Conservation (phyloP, 1,140 invertebrate species). For the Listronotus bonariensis region DNA sequence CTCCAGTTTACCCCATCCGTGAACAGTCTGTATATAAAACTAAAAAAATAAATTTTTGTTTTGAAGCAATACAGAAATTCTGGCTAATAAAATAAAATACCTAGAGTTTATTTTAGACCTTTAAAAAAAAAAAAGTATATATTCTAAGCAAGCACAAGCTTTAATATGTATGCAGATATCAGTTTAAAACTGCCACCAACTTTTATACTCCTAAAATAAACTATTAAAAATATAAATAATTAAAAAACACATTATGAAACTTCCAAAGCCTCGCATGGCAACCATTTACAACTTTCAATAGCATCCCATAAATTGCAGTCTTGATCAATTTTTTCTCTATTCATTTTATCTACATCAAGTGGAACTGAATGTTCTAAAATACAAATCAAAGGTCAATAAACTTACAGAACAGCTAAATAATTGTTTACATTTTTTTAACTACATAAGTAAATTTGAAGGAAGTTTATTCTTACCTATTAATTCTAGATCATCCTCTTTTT, state of each 20-base stretch:
- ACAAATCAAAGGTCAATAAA: too few relatives aligned
- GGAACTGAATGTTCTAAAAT: constrained; percentile 70
- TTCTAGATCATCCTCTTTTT: constrained; percentile 63
- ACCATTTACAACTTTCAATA: constrained; percentile 80
- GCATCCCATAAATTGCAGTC: constrained; percentile 79
- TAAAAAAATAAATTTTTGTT: too few relatives aligned
- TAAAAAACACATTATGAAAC: constrained; percentile 17
- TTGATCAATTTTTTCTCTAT: constrained; percentile 73
- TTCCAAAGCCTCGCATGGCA: constrained; percentile 55
- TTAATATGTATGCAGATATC: too few relatives aligned
- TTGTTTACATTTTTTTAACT: neutral
- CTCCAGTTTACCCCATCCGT: too few relatives aligned
- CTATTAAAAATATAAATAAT: neutral
- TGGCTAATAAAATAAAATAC: too few relatives aligned
- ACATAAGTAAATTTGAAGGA: neutral
- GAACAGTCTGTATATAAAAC: too few relatives aligned
- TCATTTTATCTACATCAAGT: constrained; percentile 74
- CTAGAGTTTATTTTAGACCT: too few relatives aligned
- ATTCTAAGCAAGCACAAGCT: too few relatives aligned
- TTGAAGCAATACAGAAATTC: too few relatives aligned
- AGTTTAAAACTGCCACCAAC: too few relatives aligned
- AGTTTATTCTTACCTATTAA: constrained; percentile 60
- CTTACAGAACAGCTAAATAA: neutral
- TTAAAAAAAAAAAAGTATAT: too few relatives aligned
- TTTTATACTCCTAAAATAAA: neutral